Conservation (phyloP, 2,113 vertebrate genomes). For the Lasiurus cinereus region DNA sequence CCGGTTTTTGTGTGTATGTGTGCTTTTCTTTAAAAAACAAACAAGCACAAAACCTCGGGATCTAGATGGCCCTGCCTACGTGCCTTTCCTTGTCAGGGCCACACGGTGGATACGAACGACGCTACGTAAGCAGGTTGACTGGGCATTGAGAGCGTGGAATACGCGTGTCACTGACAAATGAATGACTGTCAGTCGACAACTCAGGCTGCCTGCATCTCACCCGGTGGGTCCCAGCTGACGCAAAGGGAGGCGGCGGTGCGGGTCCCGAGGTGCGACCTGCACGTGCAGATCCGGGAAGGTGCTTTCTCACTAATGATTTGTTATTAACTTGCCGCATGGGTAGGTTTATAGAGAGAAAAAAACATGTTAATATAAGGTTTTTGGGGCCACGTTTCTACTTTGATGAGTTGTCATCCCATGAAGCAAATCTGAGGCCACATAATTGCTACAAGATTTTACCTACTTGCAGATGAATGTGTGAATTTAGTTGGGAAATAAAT, state of each 20-base stretch:
- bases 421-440: constrained; percentile 58
- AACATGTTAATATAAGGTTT: constrained; percentile 39
- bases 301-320: constrained; percentile 65
- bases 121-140: constrained; percentile 75
- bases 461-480: constrained; percentile 74
- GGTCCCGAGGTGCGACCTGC: constrained; percentile 55
- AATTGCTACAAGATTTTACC: constrained; percentile 63
- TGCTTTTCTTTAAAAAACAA: constrained; percentile 58
- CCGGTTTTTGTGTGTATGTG: not conserved
- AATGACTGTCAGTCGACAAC: constrained; percentile 79
- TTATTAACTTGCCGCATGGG: constrained; percentile 50
- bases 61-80: constrained; percentile 59
- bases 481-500: constrained; percentile 70
- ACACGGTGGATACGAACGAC: constrained; percentile 83
- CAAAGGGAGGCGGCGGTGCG: not conserved
- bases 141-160: constrained; percentile 82
- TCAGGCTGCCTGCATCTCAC: constrained; percentile 80
- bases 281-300: not conserved
- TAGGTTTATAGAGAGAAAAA: constrained; percentile 70
- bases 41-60: not conserved
- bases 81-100: constrained; percentile 61
- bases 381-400: constrained; percentile 63
- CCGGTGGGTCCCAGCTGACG: constrained; percentile 31
- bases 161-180: constrained; percentile 81
- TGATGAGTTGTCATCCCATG: constrained; percentile 77